Percentiles rank a stretch among this genome's conserved stretches.
phyloP scores from a whole-genome alignment of 2,797 vertebrate species.

The Lagocephalus sceleratus region DNA sequence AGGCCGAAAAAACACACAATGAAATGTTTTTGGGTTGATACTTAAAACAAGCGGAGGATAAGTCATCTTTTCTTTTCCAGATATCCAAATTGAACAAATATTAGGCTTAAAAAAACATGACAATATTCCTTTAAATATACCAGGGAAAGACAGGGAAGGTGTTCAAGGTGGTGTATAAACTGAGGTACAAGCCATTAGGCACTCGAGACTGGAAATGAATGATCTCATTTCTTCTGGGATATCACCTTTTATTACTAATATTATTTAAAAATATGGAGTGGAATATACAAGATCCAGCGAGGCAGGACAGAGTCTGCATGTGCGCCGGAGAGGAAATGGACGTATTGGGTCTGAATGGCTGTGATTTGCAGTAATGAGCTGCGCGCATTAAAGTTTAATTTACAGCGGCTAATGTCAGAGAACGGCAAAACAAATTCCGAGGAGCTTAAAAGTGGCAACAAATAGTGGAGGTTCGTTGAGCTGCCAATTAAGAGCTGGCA shows the following conservation, averaged over 20 bases:
- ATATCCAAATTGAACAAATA: background rate
- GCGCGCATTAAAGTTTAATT: constrained; percentile 78
- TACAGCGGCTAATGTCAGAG: constrained; percentile 70
- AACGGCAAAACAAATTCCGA: constrained; percentile 70
- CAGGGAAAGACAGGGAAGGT: too few relatives aligned
- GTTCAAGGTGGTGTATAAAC: background rate
- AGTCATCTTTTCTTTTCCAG: background rate
- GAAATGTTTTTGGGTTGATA: background rate
- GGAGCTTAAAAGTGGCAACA: constrained; percentile 71
- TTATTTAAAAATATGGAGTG: constrained; percentile 58
- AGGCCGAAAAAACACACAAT: constrained; percentile 4
- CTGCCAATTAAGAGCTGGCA: constrained; percentile 67
- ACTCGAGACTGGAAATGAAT: constrained; percentile 36
- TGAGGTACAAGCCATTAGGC: constrained; percentile 19
- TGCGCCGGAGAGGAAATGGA: constrained; percentile 59
- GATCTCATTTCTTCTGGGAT: constrained; percentile 49
- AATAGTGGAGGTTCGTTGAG: constrained; percentile 66
- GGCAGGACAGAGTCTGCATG: constrained; percentile 45
- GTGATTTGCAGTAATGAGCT: constrained; percentile 79
- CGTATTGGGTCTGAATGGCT: constrained; percentile 66
- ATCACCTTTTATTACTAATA: constrained; percentile 66
- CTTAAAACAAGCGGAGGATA: background rate
- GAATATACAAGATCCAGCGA: constrained; percentile 54
- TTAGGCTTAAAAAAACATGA: background rate
- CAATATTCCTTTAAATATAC: too few relatives aligned